These are phyloP conservation scores for Apodemia duryi DNA, from an alignment of 2,888 invertebrate genomes.

Conservation along the genomic window DNA sequence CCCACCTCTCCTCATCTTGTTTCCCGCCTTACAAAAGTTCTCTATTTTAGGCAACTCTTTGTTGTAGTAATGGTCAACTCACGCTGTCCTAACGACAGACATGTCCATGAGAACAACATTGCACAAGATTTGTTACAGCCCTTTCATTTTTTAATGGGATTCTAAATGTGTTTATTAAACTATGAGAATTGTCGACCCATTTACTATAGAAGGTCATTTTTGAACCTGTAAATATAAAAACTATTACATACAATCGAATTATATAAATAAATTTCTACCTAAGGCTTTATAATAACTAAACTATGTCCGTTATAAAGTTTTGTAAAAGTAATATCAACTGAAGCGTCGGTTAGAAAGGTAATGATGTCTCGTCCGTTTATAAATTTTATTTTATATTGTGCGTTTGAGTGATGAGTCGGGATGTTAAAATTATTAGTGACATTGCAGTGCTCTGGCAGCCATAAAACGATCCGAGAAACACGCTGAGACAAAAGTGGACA, in stretches of 20 bases:
- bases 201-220: conserved; percentile 66
- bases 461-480: conserved; percentile 39
- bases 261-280: too few relatives aligned
- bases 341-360: background rate
- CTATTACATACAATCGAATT: background rate
- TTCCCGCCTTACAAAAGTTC: conserved; percentile 77
- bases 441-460: conserved; percentile 31
- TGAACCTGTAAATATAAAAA: background rate
- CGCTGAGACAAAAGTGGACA: conserved; percentile 45
- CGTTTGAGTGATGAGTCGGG: conserved; percentile 35
- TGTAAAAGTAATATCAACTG: background rate
- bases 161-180: conserved; percentile 68
- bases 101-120: conserved; percentile 76
- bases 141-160: conserved; percentile 75
- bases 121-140: conserved; percentile 74
- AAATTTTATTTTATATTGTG: conserved; percentile 22
- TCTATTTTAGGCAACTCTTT: conserved; percentile 80
- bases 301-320: too few relatives aligned
- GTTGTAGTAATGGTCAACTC: conserved; percentile 78
- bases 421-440: conserved; percentile 42
- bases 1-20: conserved; percentile 65
- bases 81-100: conserved; percentile 77
- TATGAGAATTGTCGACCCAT: conserved; percentile 61
- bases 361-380: background rate
- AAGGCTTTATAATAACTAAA: background rate